Percentiles rank a stretch among this genome's conserved stretches.
Evolutionary conservation across 2,113 vertebrate genomes (phyloP).

Genomic region (Dissostichus mawsoni): DNA sequence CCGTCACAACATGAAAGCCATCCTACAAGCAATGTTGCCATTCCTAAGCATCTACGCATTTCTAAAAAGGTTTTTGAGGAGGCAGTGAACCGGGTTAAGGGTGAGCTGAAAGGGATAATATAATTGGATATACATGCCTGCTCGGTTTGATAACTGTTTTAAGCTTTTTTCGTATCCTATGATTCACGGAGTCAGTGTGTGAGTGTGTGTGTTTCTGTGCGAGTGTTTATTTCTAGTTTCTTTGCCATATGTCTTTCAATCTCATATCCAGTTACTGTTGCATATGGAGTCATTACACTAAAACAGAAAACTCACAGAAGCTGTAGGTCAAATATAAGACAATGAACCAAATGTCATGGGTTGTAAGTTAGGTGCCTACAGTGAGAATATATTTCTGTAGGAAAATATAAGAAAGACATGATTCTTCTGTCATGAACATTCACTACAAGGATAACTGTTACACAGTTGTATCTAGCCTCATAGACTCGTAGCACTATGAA

Average conservation of each 20-base stretch:
- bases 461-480: background rate
- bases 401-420: background rate
- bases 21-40: slow-evolving; percentile 39
- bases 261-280: slow-evolving; percentile 5
- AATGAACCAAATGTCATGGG: background rate
- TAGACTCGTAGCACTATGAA: background rate
- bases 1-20: slow-evolving; percentile 44
- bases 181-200: slow-evolving; percentile 53
- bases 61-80: slow-evolving; percentile 70
- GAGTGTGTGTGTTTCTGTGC: background rate
- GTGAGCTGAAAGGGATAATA: slow-evolving; percentile 66
- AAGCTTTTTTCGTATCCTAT: slow-evolving; percentile 36
- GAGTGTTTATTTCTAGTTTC: background rate
- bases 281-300: background rate
- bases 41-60: slow-evolving; percentile 53
- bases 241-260: background rate
- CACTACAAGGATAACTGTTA: background rate
- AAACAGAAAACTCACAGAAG: background rate
- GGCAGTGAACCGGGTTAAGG: slow-evolving; percentile 63
- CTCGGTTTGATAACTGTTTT: slow-evolving; percentile 62
- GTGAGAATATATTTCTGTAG: background rate
- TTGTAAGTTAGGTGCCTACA: background rate
- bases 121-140: slow-evolving; percentile 69
- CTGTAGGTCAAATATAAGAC: slow-evolving; percentile 1
- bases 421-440: background rate